Evolutionary conservation across 1,140 invertebrate species (phyloP).

Genomic region (Ditylenchus dipsaci): DNA sequence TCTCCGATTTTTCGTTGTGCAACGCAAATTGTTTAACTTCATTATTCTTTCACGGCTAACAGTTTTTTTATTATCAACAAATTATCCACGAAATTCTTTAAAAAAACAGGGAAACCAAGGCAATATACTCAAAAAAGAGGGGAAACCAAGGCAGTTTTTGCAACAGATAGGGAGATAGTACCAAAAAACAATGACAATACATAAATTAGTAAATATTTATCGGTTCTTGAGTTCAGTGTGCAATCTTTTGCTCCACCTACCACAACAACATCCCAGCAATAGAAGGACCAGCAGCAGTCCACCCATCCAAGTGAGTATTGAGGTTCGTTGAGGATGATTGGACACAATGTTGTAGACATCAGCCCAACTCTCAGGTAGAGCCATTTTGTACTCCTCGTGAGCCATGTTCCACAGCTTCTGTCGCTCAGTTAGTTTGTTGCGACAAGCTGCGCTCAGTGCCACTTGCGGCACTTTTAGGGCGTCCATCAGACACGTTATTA

Average conservation of each 20-base stretch:
- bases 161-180: too few species aligned
- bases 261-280: slow-evolving; percentile 55
- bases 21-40: too few species aligned
- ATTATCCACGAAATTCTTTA: too few species aligned
- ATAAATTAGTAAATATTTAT: slow-evolving; percentile 21
- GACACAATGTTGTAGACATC: slow-evolving; percentile 33
- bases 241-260: slow-evolving; percentile 45
- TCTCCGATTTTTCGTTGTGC: too few species aligned
- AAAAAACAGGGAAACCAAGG: too few species aligned
- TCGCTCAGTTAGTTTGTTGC: slow-evolving; percentile 46
- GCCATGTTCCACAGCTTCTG: slow-evolving; percentile 55
- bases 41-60: too few species aligned
- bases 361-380: slow-evolving; percentile 47
- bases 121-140: too few species aligned
- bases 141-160: too few species aligned
- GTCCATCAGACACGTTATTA: slow-evolving; percentile 56
- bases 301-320: slow-evolving; percentile 52
- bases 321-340: slow-evolving; percentile 23
- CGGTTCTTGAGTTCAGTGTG: slow-evolving; percentile 54
- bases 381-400: slow-evolving; percentile 54
- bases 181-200: too few species aligned
- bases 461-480: slow-evolving; percentile 35
- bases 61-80: too few species aligned
- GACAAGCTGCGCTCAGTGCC: slow-evolving; percentile 40
- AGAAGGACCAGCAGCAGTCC: slow-evolving; percentile 44